Conservation (phyloP, 2,797 vertebrate species). For the Arrhamphus sclerolepis region DNA sequence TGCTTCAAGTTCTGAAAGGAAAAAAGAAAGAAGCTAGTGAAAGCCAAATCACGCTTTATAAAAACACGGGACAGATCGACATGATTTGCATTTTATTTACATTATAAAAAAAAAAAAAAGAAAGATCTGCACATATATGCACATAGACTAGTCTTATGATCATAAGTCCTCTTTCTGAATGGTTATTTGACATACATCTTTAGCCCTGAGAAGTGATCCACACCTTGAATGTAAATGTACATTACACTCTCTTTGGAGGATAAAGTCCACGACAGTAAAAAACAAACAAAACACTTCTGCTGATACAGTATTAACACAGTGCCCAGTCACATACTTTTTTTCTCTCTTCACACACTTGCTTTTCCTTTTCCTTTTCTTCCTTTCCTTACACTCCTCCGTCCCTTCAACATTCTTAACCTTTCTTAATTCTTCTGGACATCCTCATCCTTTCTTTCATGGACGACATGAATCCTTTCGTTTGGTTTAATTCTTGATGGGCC, state of each 20-base stretch:
- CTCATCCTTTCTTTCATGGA: conserved; percentile 4
- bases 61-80: conserved; percentile 18
- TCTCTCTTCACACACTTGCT: neutral
- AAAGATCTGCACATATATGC: conserved; percentile 6
- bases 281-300: conserved; percentile 15
- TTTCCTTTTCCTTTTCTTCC: too few relatives aligned
- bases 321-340: neutral
- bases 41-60: conserved; percentile 13
- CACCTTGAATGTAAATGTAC: conserved; percentile 44
- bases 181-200: conserved; percentile 30
- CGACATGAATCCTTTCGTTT: conserved; percentile 32
- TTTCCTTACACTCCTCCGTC: too few relatives aligned
- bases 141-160: conserved; percentile 11
- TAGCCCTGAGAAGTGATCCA: conserved; percentile 34
- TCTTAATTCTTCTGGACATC: neutral
- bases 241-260: conserved; percentile 8
- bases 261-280: conserved; percentile 37
- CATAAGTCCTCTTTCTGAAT: conserved; percentile 20
- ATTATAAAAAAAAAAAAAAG: conserved; percentile 16
- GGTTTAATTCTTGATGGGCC: conserved; percentile 10
- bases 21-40: conserved; percentile 7
- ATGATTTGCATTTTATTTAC: conserved; percentile 38
- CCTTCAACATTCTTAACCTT: neutral
- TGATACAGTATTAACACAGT: conserved; percentile 11
- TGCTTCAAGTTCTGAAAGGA: conserved; percentile 13